Conservation (phyloP, 2,888 invertebrate genomes). For the Catocala nupta region DNA sequence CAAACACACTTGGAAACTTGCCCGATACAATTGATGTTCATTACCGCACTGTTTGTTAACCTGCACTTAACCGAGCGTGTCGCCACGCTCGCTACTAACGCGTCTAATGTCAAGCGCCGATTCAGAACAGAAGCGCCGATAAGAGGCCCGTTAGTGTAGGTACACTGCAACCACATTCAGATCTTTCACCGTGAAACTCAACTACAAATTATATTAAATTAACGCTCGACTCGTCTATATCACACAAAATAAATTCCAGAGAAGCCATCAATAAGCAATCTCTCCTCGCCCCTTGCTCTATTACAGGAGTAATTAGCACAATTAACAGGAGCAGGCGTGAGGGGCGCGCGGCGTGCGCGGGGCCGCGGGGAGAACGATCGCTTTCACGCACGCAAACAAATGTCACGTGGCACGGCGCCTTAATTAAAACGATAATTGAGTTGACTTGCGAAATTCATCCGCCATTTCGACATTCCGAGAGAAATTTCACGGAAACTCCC, state of each 20-base stretch:
- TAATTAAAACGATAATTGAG: constrained; percentile 88
- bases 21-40: constrained; percentile 74
- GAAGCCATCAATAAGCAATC: constrained; percentile 85
- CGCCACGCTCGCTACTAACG: constrained; percentile 44
- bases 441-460: constrained; percentile 87
- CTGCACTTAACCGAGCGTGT: constrained; percentile 50
- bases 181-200: constrained; percentile 38
- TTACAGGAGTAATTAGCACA: constrained; percentile 88
- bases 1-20: constrained; percentile 75
- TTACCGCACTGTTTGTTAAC: constrained; percentile 68
- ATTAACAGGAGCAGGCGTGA: constrained; percentile 80
- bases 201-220: constrained; percentile 66
- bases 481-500: constrained; percentile 84
- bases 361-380: constrained; percentile 70
- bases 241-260: constrained; percentile 78
- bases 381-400: constrained; percentile 87
- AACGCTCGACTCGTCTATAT: constrained; percentile 67
- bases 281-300: constrained; percentile 82
- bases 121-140: constrained; percentile 37
- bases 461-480: constrained; percentile 85
- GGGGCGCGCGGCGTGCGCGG: constrained; percentile 51
- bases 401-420: constrained; percentile 86
- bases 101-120: constrained; percentile 42
- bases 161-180: constrained; percentile 12
- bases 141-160: constrained; percentile 14